Conservation (phyloP, 2,113 vertebrate genomes). For the Stomatorhinus ivindoensis region DNA sequence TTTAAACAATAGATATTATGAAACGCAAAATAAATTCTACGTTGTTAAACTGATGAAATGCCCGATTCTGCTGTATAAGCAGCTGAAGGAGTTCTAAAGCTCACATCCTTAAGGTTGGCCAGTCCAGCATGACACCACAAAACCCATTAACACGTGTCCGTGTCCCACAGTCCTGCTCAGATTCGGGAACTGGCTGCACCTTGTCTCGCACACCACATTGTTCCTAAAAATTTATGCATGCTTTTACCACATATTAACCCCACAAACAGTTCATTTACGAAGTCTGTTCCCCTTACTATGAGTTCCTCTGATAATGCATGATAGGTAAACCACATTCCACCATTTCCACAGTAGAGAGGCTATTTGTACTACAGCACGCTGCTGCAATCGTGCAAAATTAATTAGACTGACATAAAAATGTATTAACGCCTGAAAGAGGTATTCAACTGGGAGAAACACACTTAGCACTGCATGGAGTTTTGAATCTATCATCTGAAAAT, state of each 20-base stretch:
- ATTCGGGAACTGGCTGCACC: background rate
- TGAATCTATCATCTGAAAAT: background rate
- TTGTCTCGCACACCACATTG: background rate
- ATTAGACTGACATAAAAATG: constrained; percentile 1
- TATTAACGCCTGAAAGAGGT: constrained; percentile 5
- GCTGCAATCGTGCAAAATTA: background rate
- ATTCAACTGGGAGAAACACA: background rate
- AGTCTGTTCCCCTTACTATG: background rate
- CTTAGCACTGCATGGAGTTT: background rate
- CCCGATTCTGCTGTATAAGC: background rate
- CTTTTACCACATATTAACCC: background rate
- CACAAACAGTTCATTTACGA: background rate
- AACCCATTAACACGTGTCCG: background rate
- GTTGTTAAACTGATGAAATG: background rate
- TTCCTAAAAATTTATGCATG: background rate
- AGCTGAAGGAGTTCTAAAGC: background rate
- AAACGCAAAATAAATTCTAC: background rate
- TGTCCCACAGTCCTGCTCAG: background rate
- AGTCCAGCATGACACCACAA: background rate
- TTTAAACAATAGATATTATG: background rate
- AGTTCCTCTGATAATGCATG: background rate
- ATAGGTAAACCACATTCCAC: background rate
- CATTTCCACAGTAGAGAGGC: background rate
- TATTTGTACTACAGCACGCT: background rate
- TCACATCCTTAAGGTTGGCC: background rate